Evolutionary conservation across 2,888 invertebrate species (phyloP), one percentile per base, ranked within the genome.

Genomic region (Diaphora mendica): DNA sequence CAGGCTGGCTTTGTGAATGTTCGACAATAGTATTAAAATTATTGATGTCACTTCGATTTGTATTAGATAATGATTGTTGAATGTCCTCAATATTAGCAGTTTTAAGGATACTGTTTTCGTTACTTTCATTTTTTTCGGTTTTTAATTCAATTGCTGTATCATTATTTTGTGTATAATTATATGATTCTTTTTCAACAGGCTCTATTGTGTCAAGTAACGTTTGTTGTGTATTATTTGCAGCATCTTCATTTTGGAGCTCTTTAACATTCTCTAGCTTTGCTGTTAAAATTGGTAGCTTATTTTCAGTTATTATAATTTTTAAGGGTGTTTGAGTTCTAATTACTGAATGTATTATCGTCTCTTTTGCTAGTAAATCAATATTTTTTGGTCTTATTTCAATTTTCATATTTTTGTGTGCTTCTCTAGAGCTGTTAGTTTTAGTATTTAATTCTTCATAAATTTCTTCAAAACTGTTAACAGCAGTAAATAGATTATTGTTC

Each of bases 381-480:
- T 75, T 78, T 68, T 79, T 70, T 55, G 64, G 66, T 62, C 55
- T 51, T 11, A 30, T 30, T 11, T 70, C 68, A 1, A n/a, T 55
- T 71, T 71, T 51, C 30, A 20, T n/a, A 0, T 48, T n/a, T 64
- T 71, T n/a, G 44, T 59, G 9, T 66, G 35, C 8, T 35, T 72
- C 48, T 64, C n/a, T 9, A 51, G 30, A n/a, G 39, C 20, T 23
- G 30, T 44, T 67, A 17, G 42, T 23, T 44, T 77, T 77, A 71
- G 81, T 87, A 80, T 85, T 90, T 42, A 95, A 83, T 85, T 93
- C 90, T 69, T 91, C 94, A 82, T 94, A 96, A 79, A 96, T 94
- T 90, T 95, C 94, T 80, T 96, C 96, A 84, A 96, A 95, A 72
- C 91, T 90, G 83, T 92, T 92, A 23, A 92, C 95, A 64, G 88